Evolutionary conservation across 2,797 vertebrate genomes (phyloP).

Genomic region (Typhlichthys subterraneus): DNA sequence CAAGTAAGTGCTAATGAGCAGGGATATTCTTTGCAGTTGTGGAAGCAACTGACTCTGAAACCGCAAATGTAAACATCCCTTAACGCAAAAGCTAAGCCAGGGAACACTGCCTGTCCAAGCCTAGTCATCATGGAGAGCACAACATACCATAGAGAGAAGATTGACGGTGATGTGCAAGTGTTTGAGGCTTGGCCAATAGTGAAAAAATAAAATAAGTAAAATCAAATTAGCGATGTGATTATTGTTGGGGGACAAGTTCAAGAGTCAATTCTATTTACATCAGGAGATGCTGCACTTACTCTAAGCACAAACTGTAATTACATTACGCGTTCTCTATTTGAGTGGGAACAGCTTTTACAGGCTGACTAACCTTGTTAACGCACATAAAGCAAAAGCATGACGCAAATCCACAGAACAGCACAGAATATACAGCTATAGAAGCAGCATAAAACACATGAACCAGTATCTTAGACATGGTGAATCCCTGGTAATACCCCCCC

Average conservation of each 20-base stretch:
- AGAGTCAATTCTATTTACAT: conserved; percentile 65
- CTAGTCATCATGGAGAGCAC: conserved; percentile 4
- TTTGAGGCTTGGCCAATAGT: conserved; percentile 47
- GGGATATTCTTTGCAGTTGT: conserved; percentile 38
- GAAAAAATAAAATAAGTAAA: conserved; percentile 34
- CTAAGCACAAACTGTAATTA: conserved; percentile 49
- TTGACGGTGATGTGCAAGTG: conserved; percentile 24
- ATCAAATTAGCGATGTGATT: conserved; percentile 64
- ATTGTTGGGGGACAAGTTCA: conserved; percentile 49
- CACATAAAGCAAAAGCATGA: conserved; percentile 33
- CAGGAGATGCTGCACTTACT: conserved; percentile 49
- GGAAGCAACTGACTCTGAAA: conserved; percentile 44
- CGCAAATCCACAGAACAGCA: conserved; percentile 28
- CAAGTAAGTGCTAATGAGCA: conserved; percentile 63
- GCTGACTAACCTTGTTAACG: conserved; percentile 45
- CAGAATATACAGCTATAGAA: not conserved
- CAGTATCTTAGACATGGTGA: not conserved
- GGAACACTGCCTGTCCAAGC: not conserved
- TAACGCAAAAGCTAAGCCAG: conserved; percentile 25
- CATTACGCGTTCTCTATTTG: conserved; percentile 56
- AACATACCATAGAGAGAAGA: conserved; percentile 5
- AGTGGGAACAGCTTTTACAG: conserved; percentile 48
- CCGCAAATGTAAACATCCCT: conserved; percentile 39
- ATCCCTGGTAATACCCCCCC: not conserved
- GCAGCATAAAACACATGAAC: not conserved